Evolutionary conservation across 2,888 invertebrate species (phyloP), one percentile per base, ranked within the genome.

Genomic region (Sminthurinus aureus): DNA sequence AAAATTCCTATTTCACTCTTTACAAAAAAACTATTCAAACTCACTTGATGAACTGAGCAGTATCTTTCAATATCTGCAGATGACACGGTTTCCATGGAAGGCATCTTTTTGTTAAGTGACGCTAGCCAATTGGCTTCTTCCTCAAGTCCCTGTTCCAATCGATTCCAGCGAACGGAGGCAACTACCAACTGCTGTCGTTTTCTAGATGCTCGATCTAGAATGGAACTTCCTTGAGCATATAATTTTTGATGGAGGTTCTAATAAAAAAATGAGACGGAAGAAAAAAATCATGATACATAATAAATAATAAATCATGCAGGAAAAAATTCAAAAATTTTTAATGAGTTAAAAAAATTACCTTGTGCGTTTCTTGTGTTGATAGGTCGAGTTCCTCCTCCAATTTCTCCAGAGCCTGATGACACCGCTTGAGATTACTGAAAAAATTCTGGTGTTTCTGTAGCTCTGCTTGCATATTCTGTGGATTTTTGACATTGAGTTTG

Each of bases 391-490:
- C 95, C 86, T 94, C 94, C 90, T 96, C 96, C 38, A 96, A 91
- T 0, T 96, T 96, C 90, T 96, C 96, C 67, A 97, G 91, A 89
- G 96, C 95, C 15, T 89, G 95, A 88, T 95, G 93, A 89, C 96
- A 96, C 87, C 96, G 96, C 89, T 96, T 96, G 12, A 97, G 90
- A 88, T 96, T 96, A 0, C 96, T 95, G 89, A 96, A 96, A 92
- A 96, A 96, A 89, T 95, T 96, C 67, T 96, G 92, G 89, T 96
- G 96, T 89, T 95, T 96, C 89, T 96, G 96, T 91, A 96, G 95
- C 91, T 96, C 96, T 89, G 96, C 95, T 89, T 95, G 95, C n/a
- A 96, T 91, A 89, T 96, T 95, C 88, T 94, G 94, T 85, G 96
- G 91, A 87, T 94, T 94, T 66, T 92, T 93, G 0, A 96, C 95